Percentiles rank a stretch among this genome's conserved stretches.
These are phyloP conservation scores for Pithys albifrons DNA, from an alignment of 2,113 vertebrate species.

Conservation along the genomic window DNA sequence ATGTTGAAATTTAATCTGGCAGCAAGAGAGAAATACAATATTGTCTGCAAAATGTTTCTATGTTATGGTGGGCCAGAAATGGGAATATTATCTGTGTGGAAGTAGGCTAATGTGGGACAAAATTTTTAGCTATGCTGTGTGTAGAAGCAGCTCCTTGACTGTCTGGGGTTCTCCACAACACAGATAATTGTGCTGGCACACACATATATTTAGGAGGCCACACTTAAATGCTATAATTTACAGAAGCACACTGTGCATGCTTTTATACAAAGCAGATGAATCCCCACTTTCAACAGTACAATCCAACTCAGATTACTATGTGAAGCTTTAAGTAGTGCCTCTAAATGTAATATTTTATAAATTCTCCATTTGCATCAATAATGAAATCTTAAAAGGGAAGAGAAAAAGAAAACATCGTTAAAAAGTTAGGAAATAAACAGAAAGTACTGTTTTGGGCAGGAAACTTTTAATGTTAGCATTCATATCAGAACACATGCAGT, in stretches of 20 bases:
- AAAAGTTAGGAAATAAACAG: neutral
- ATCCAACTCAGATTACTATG: neutral
- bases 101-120: neutral
- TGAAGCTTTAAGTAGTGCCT: neutral
- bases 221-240: neutral
- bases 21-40: neutral
- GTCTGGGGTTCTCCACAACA: neutral
- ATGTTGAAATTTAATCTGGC: neutral
- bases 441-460: neutral
- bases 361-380: neutral
- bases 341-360: neutral
- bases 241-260: neutral
- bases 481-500: neutral
- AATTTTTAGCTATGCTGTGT: neutral
- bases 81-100: neutral
- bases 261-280: neutral
- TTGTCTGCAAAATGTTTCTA: neutral
- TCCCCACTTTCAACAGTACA: neutral
- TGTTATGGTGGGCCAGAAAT: neutral
- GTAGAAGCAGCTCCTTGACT: neutral
- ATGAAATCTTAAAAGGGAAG: neutral
- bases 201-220: neutral
- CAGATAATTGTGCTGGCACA: neutral
- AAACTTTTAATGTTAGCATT: constrained; percentile 36
- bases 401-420: neutral